Evolutionary conservation across 2,113 vertebrate genomes (phyloP).

Genomic region (Podocnemis expansa): DNA sequence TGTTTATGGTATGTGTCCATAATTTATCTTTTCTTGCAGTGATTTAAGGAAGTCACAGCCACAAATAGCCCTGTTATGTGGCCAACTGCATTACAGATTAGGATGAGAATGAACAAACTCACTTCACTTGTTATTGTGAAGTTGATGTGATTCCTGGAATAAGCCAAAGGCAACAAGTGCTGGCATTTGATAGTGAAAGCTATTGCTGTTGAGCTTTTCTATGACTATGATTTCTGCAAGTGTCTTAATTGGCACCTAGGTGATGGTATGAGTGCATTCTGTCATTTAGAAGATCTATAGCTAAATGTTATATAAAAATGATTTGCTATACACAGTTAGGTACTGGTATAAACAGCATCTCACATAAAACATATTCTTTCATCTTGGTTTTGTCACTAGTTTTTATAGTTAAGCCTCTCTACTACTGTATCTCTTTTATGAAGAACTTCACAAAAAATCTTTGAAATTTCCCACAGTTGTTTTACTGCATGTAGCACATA

Average conservation of each 20-base stretch:
- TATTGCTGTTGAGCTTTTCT: slow-evolving; percentile 54
- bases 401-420: slow-evolving; percentile 43
- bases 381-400: background rate
- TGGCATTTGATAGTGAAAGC: slow-evolving; percentile 68
- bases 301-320: slow-evolving; percentile 60
- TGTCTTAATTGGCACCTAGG: slow-evolving; percentile 71
- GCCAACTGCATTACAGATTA: background rate
- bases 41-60: background rate
- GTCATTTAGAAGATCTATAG: slow-evolving; percentile 52
- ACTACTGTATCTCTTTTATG: slow-evolving; percentile 41
- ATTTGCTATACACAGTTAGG: slow-evolving; percentile 46
- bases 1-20: background rate
- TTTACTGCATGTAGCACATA: slow-evolving; percentile 17
- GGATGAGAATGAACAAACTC: background rate
- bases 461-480: background rate
- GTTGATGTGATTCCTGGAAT: background rate
- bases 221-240: slow-evolving; percentile 68
- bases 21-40: background rate
- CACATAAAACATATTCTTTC: background rate
- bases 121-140: background rate
- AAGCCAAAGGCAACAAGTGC: background rate
- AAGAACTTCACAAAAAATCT: slow-evolving; percentile 31
- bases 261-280: slow-evolving; percentile 54
- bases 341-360: background rate
- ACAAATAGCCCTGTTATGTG: too few relatives aligned